Base-by-base conservation (phyloP, 92 coral and sea anemone genomes). In the Porites evermanni region DNA sequence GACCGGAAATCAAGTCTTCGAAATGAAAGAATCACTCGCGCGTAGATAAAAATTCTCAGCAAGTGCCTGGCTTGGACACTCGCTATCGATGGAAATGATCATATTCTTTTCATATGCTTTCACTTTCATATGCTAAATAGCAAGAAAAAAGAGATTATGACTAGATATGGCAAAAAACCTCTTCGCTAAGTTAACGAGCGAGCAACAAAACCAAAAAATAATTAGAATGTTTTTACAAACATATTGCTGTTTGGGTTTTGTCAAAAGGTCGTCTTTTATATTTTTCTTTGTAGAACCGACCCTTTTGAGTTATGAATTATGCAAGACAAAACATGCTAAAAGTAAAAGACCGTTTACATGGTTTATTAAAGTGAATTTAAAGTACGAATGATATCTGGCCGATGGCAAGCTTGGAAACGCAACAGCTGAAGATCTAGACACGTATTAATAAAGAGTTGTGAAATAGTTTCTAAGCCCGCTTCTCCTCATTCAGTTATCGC, bases 1-100 rank as follows among this genome's bases (percentile, higher is more conserved):
- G 24, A 80, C 84, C 84, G 84, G 85, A 80, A 68, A 76, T 80
- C n/a, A 53, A 52, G 52, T 51, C 60, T 19, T 67, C 53, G 61
- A 58, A 78, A 47, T 72, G 83, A 11, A 65, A 50, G 47, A 65
- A 65, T 64, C 68, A 19, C 20, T 79, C 83, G 20, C 60, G 59
- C 54, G 50, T 21, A 59, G 60, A 78, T 64, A 9, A 59, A 56
- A 16, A 65, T 8, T 51, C 67, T 58, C 83, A 63, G 72, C 82
- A 19, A 44, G 53, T 2, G 72, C 9, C 59, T 38, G 19, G 21
- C 71, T 26, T n/a, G 23, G 8, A 38, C 38, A 24, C 50, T 79
- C 59, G 60, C 77, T 81, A 38, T 70, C 86, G 63, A 71, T 44
- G 68, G 29, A 47, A 17, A 38, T 8, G 24, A 81, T 81, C 69